These are phyloP conservation scores for Dromius quadrimaculatus DNA, from an alignment of 2,888 invertebrate species.

Conservation along the genomic window DNA sequence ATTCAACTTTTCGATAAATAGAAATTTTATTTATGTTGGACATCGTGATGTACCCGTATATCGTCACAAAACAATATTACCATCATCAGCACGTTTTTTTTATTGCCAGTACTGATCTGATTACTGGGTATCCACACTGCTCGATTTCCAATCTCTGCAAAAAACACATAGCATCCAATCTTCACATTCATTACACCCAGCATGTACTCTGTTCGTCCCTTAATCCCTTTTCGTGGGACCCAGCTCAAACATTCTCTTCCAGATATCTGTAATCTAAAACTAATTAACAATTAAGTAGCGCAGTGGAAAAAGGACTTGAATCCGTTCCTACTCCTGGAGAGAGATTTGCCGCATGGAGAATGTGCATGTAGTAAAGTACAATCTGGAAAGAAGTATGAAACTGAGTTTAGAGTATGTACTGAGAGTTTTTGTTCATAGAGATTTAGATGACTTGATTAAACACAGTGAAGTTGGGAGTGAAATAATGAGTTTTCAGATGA, in stretches of 20 bases:
- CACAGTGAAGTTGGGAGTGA: too few species aligned
- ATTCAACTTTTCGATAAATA: too few species aligned
- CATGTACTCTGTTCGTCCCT: background rate
- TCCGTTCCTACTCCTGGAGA: background rate
- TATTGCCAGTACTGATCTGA: conserved; percentile 11
- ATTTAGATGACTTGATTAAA: conserved; percentile 6
- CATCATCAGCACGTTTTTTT: conserved; percentile 17
- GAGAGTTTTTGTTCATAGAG: background rate
- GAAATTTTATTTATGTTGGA: too few species aligned
- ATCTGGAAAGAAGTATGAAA: too few species aligned
- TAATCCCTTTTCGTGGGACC: conserved; percentile 5
- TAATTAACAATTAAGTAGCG: conserved; percentile 43
- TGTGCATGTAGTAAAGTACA: background rate
- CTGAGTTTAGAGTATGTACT: too few species aligned
- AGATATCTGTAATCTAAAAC: conserved; percentile 37
- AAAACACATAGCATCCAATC: conserved; percentile 8
- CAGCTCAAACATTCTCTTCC: background rate
- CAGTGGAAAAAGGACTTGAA: conserved; percentile 34
- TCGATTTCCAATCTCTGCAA: conserved; percentile 2
- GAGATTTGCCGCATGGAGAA: background rate
- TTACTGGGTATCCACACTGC: conserved; percentile 3
- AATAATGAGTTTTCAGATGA: too few species aligned
- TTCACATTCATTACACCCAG: conserved; percentile 17
- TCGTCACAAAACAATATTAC: conserved; percentile 19
- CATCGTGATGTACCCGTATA: too few species aligned